These are phyloP conservation scores for Machimus atricapillus DNA, from an alignment of 2,888 invertebrate species.

Conservation along the genomic window DNA sequence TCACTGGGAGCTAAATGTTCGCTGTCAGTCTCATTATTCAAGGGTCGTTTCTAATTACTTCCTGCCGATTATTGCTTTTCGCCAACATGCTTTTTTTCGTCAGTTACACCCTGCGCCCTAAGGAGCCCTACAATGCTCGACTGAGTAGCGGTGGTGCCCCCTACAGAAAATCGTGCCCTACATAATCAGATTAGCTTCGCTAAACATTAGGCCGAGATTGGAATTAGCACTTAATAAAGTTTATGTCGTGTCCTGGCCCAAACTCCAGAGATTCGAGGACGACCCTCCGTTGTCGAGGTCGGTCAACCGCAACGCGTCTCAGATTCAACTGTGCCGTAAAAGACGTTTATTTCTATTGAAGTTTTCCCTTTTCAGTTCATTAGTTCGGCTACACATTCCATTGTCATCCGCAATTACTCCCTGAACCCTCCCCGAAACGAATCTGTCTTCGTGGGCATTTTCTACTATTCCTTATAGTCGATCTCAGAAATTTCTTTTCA, in stretches of 20 bases:
- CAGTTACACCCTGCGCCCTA: neutral
- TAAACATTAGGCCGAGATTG: neutral
- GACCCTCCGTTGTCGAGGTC: neutral
- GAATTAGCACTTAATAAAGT: slow-evolving; percentile 9
- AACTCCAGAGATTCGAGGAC: neutral
- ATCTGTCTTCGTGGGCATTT: neutral
- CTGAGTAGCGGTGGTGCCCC: neutral
- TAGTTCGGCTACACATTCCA: slow-evolving; percentile 7
- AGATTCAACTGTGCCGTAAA: neutral
- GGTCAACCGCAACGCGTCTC: neutral
- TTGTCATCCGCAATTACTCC: neutral
- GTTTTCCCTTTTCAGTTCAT: slow-evolving; percentile 8
- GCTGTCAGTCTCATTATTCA: neutral
- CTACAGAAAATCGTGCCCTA: neutral
- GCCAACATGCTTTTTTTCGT: neutral
- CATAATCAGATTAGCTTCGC: neutral
- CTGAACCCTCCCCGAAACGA: neutral
- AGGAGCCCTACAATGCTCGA: neutral
- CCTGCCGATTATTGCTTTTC: neutral
- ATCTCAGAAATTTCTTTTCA: neutral
- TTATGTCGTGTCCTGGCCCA: neutral
- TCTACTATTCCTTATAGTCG: neutral
- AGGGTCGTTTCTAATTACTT: neutral
- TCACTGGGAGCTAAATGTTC: neutral
- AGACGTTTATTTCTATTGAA: slow-evolving; percentile 27